Percentiles rank a stretch among this genome's conserved stretches.
phyloP scores from a whole-genome alignment of 1,140 invertebrate genomes.

The Rhopalosiphum padi region DNA sequence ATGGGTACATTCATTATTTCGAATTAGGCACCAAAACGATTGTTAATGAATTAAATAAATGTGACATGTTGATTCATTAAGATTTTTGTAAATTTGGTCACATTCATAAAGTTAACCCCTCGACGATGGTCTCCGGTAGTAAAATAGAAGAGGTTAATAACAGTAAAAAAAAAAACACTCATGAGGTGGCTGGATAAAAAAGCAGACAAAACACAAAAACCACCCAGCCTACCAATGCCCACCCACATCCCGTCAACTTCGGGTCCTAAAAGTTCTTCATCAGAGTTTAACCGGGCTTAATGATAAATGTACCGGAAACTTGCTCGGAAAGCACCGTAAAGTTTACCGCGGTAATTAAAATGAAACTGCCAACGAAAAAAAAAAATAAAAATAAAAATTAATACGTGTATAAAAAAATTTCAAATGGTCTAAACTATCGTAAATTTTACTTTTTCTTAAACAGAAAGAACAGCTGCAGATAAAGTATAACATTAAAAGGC shows the following conservation, averaged over 20 bases:
- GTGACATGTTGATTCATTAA: slow-evolving; percentile 32
- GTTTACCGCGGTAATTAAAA: slow-evolving; percentile 57
- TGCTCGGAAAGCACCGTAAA: slow-evolving; percentile 48
- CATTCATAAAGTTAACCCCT: slow-evolving; percentile 21
- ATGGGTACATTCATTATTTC: too few relatives aligned
- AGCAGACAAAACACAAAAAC: slow-evolving; percentile 46
- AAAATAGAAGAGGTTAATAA: slow-evolving; percentile 36
- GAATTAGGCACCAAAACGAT: not conserved
- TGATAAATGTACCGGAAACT: slow-evolving; percentile 58
- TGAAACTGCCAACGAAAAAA: slow-evolving; percentile 46
- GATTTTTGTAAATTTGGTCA: not conserved
- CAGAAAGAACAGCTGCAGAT: slow-evolving; percentile 53
- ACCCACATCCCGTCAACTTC: slow-evolving; percentile 20
- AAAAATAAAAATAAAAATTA: slow-evolving; percentile 55
- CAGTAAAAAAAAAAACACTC: slow-evolving; percentile 9
- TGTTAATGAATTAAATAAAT: slow-evolving; percentile 29
- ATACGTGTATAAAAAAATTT: slow-evolving; percentile 45
- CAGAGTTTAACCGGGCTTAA: slow-evolving; percentile 56
- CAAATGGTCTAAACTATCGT: slow-evolving; percentile 43
- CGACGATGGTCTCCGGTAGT: not conserved
- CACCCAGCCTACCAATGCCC: not conserved
- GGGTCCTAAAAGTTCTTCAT: slow-evolving; percentile 56
- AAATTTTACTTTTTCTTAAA: slow-evolving; percentile 49
- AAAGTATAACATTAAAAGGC: slow-evolving; percentile 47
- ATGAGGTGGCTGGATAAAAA: slow-evolving; percentile 22